Percentiles rank a stretch among this genome's conserved stretches.
Conservation (phyloP, 2,113 vertebrate species). For the Canis aureus region DNA sequence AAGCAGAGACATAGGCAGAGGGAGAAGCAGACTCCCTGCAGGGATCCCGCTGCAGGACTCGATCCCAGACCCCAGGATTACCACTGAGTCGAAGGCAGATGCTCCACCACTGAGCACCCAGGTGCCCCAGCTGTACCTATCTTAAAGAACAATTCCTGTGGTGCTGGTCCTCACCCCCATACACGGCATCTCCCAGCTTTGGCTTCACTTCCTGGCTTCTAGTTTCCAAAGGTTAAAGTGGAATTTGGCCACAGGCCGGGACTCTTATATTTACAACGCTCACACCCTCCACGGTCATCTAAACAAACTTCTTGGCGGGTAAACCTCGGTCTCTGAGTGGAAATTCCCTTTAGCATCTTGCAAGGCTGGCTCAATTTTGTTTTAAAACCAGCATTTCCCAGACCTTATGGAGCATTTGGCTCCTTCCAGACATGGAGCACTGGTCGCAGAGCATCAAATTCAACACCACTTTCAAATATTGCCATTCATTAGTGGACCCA, state of each 20-base stretch:
- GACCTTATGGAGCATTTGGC: conserved; percentile 46
- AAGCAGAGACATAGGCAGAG: too few relatives aligned
- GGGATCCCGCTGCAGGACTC: too few relatives aligned
- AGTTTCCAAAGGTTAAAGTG: not conserved
- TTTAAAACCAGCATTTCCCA: not conserved
- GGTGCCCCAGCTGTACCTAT: too few relatives aligned
- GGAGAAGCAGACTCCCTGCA: too few relatives aligned
- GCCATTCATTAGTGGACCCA: conserved; percentile 74
- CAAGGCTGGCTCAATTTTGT: not conserved
- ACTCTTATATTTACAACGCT: not conserved
- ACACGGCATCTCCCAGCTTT: not conserved
- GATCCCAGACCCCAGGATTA: too few relatives aligned
- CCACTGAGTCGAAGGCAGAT: too few relatives aligned
- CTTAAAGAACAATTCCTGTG: not conserved
- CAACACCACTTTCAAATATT: conserved; percentile 64
- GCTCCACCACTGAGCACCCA: too few relatives aligned
- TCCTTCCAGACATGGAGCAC: conserved; percentile 1
- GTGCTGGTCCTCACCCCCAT: fast-evolving
- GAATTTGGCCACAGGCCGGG: not conserved
- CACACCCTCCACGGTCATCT: not conserved
- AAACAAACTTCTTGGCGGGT: not conserved
- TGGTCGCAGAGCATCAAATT: conserved; percentile 62
- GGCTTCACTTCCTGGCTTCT: not conserved
- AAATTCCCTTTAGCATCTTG: not conserved
- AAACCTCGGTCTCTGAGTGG: not conserved